phyloP scores from a whole-genome alignment of 2,888 invertebrate species.

The Archips crataeganus region DNA sequence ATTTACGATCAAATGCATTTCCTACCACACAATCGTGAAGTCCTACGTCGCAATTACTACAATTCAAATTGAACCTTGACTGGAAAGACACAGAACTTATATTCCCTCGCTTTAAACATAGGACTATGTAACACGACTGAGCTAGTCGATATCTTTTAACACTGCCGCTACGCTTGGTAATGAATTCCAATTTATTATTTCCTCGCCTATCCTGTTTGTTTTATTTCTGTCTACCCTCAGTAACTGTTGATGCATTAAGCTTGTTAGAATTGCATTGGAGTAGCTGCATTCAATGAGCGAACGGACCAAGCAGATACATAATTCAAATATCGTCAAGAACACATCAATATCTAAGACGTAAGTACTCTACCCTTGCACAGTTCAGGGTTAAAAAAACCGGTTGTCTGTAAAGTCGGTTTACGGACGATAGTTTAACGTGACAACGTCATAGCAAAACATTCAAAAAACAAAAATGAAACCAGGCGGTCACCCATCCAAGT shows the following conservation, averaged over 20 bases:
- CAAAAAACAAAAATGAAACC: too few relatives aligned
- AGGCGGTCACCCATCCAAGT: too few relatives aligned
- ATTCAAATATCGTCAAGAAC: too few relatives aligned
- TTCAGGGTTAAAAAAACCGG: too few relatives aligned
- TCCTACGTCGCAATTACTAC: background rate
- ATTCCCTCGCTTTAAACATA: background rate
- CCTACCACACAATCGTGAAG: background rate
- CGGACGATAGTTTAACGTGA: too few relatives aligned
- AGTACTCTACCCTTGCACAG: too few relatives aligned
- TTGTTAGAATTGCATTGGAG: background rate
- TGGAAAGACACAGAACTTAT: background rate
- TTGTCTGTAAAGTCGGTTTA: too few relatives aligned
- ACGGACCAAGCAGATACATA: background rate
- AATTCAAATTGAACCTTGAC: background rate
- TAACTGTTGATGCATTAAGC: constrained; percentile 1
- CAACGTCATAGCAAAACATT: too few relatives aligned
- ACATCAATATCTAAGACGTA: too few relatives aligned
- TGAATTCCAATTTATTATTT: constrained; percentile 14
- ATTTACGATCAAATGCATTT: background rate
- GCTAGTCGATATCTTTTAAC: constrained; percentile 2
- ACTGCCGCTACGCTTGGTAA: background rate
- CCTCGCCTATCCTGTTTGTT: constrained; percentile 8
- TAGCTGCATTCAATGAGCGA: background rate
- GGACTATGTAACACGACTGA: background rate
- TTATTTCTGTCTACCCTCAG: constrained; percentile 1